Base-by-base conservation (phyloP, 2,888 invertebrate species). In the Tiphia femorata region DNA sequence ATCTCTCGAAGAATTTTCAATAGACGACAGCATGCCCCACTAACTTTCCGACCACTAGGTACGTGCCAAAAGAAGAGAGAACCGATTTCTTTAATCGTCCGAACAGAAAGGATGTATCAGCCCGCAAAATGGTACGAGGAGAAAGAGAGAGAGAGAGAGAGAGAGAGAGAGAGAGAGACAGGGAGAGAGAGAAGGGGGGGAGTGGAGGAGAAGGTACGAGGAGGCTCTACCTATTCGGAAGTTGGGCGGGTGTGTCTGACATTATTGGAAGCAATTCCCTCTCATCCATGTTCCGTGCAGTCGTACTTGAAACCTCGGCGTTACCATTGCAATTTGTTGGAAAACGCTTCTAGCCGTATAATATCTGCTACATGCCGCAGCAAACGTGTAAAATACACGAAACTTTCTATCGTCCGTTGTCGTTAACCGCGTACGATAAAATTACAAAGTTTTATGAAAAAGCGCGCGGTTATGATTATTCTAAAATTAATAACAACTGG, bases 221-320 rank as follows among this genome's bases (percentile, higher is more conserved):
- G 12, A 14, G 33, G 33, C 33, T 33, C 33, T 14, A 33, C 33
- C 54, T 64, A 67, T 67, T 68, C 57, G 37, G 59, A 65, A 68
- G 68, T 68, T 68, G 58, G 65, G 54, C 64, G 60, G 63, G 65
- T 68, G 68, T 65, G 58, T 65, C 63, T 68, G 68, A 67, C 68
- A 68, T 68, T 68, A 68, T 68, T 68, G 68, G 69, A 63, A 65
- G 65, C 68, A 68, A 68, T 68, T 62, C 60, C 30, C 59, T 48
- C 56, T 50, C 53, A 42, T 54, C 53, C 52, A 41, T 58, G 58
- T 49, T 37, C 54, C 50, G 51, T 4, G 20, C 49, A 49, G 23
- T 49, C 30, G 21, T 58, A 49, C 49, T 47, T 49, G 42, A 47
- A 52, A 57, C 58, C 49, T 48, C 50, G 54, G 35, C 62, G 50